Evolutionary conservation across 2,888 invertebrate species (phyloP), one percentile per base, ranked within the genome.

Genomic region (Clanis bilineata): DNA sequence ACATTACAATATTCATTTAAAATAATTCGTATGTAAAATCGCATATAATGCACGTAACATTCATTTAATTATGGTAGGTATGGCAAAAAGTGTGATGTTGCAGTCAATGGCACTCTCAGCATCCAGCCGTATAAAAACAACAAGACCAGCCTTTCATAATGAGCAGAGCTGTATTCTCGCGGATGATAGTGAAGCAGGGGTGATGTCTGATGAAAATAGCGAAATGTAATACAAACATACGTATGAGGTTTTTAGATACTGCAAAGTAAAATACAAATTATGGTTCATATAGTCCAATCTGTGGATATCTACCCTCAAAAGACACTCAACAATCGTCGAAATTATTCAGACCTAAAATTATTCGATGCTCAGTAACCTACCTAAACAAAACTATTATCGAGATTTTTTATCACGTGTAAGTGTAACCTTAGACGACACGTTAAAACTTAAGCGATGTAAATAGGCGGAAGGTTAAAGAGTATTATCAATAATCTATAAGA

Each of bases 381-480:
- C n/a, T n/a, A n/a, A n/a, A n/a, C n/a, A n/a, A n/a, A n/a, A n/a
- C n/a, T n/a, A n/a, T n/a, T n/a, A n/a, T n/a, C n/a, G n/a, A n/a
- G n/a, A n/a, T n/a, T n/a, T n/a, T n/a, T n/a, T n/a, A n/a, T n/a
- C n/a, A 47, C 15, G 15, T 41, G 5, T 18, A 28, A 45, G 47
- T 51, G 18, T 51, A 32, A 51, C 32, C 15, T 51, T 15, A 51
- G 18, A 6, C 32, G 18, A 18, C 15, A n/a, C n/a, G n/a, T n/a
- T n/a, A n/a, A n/a, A n/a, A n/a, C n/a, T 28, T 51, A 47, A 51
- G 51, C 32, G 18, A 32, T 32, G 51, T 51, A 51, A 51, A 51
- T 28, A 51, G 7, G 7, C 28, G 4, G 10, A 51, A 32, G 9
- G 51, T 51, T 51, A 15, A 47, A 47, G 18, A 32, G 28, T 32